Conservation (phyloP, 1,140 invertebrate species). For the Orius laevigatus region DNA sequence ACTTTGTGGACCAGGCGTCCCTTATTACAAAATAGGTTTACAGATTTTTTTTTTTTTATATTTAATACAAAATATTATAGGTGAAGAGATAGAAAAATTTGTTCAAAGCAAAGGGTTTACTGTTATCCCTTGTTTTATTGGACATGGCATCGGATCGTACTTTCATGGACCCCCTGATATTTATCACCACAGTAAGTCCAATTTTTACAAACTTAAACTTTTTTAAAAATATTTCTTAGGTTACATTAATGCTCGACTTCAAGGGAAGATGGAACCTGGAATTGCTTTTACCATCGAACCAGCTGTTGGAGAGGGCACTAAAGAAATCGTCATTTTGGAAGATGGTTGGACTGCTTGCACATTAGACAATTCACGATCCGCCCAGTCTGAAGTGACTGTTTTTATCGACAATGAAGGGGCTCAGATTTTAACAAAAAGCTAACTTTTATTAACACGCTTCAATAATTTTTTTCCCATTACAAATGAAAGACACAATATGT, state of each 20-base stretch:
- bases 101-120: constrained; percentile 43
- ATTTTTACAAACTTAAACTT: no score
- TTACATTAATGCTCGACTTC: constrained; percentile 44
- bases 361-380: constrained; percentile 56
- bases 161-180: constrained; percentile 89
- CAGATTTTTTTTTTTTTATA: not conserved
- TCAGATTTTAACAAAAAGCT: constrained; percentile 60
- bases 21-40: constrained; percentile 57
- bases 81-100: constrained; percentile 39
- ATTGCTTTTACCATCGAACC: constrained; percentile 95
- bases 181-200: constrained; percentile 35
- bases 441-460: no score
- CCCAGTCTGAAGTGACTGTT: constrained; percentile 85
- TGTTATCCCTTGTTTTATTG: constrained; percentile 65
- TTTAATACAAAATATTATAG: constrained; percentile 21
- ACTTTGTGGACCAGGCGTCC: constrained; percentile 58
- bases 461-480: no score
- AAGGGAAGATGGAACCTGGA: constrained; percentile 73
- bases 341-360: constrained; percentile 83
- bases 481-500: no score
- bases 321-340: constrained; percentile 46
- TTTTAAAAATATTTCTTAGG: constrained; percentile 29
- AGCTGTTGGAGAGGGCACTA: constrained; percentile 55
- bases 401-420: constrained; percentile 57
- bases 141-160: constrained; percentile 83